Percentiles rank a stretch among this genome's conserved stretches.
Conservation (phyloP, 2,113 vertebrate genomes). For the Austrofundulus limnaeus region DNA sequence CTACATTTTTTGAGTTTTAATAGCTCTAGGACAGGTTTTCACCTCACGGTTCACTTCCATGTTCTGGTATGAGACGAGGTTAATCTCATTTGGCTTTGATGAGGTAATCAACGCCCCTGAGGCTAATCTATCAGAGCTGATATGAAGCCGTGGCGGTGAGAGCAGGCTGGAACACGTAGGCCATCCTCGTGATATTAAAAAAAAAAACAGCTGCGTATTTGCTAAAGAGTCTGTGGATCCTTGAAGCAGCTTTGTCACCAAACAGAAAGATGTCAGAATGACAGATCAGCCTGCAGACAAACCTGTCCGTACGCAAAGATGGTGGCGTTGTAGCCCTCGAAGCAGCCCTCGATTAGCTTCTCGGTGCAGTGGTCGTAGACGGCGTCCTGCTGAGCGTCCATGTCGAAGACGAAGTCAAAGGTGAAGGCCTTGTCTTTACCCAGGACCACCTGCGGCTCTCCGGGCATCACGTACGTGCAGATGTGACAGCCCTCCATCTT, state of each 20-base stretch:
- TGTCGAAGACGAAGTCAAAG: conserved; percentile 94
- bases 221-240: too few relatives aligned
- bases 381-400: conserved; percentile 87
- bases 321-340: conserved; percentile 97
- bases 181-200: too few relatives aligned
- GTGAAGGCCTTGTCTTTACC: conserved; percentile 99
- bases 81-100: conserved; percentile 9
- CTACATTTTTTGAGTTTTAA: too few relatives aligned
- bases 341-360: conserved; percentile 94
- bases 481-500: conserved; percentile 98
- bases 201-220: too few relatives aligned
- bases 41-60: not conserved
- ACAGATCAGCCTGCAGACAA: not conserved
- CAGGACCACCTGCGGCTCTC: conserved; percentile 94
- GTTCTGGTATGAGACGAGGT: conserved; percentile 26
- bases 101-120: conserved; percentile 21
- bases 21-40: too few relatives aligned
- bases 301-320: conserved; percentile 96
- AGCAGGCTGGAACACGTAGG: conserved; percentile 50
- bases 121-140: conserved; percentile 45
- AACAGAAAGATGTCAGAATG: too few relatives aligned
- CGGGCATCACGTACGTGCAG: conserved; percentile 92
- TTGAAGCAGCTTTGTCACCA: too few relatives aligned
- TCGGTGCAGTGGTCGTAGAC: conserved; percentile 91
- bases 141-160: conserved; percentile 4